Evolutionary conservation across 2,113 vertebrate species (phyloP).

Genomic region (Halcyon senegalensis): DNA sequence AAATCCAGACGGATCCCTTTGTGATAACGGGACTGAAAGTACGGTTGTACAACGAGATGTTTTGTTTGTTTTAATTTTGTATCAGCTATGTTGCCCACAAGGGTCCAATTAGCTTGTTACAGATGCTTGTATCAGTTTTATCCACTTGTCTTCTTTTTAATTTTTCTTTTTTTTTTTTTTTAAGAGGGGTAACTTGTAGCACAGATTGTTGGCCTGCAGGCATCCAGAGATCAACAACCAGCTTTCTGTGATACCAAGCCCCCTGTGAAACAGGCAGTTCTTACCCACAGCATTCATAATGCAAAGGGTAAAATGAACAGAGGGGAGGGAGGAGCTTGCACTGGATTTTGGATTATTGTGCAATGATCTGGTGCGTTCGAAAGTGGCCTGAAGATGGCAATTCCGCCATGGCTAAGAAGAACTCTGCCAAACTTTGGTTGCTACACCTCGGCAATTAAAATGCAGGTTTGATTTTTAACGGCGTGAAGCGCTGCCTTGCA

Average conservation of each 20-base stretch:
- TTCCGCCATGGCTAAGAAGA: constrained; percentile 25
- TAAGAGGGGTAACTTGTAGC: constrained; percentile 71
- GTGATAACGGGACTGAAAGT: neutral
- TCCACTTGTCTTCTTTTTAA: constrained; percentile 29
- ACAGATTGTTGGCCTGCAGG: constrained; percentile 80
- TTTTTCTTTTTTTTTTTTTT: neutral
- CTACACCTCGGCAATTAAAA: neutral
- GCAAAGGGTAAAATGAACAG: neutral
- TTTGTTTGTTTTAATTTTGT: constrained; percentile 78
- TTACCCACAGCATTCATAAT: constrained; percentile 69
- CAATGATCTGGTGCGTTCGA: neutral
- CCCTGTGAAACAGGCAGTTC: constrained; percentile 53
- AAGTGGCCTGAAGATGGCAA: constrained; percentile 43
- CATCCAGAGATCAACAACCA: constrained; percentile 78
- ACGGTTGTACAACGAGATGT: constrained; percentile 17
- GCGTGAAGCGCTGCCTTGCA: rapidly evolving
- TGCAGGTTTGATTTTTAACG: neutral
- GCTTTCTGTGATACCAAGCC: constrained; percentile 73
- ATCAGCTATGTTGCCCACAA: constrained; percentile 74
- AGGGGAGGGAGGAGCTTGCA: constrained; percentile 9
- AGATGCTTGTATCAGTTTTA: constrained; percentile 73
- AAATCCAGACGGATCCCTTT: constrained; percentile 21
- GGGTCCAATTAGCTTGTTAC: constrained; percentile 81
- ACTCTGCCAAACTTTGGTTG: neutral
- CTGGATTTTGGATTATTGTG: neutral